A percentile compares a stretch with the other conserved stretches of the same genome.
Conservation (phyloP, 2,797 vertebrate species). For the Sebastes nivosus region DNA sequence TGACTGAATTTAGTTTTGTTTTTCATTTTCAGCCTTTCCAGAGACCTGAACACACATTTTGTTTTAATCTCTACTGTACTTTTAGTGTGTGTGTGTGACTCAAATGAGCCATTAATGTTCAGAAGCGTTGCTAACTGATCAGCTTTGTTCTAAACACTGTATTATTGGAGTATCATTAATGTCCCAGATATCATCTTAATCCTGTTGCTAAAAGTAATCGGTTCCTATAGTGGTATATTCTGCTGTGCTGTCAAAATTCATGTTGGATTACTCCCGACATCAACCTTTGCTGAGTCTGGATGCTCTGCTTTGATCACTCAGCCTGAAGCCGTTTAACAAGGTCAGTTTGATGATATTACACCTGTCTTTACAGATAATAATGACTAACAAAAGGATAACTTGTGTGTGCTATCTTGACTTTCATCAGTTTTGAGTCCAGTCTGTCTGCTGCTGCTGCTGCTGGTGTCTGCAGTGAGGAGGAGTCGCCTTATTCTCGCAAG, state of each 20-base stretch:
- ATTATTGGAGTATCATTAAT: not conserved
- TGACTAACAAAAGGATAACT: not conserved
- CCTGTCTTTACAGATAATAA: not conserved
- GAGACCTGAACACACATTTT: not conserved
- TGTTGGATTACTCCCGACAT: not conserved
- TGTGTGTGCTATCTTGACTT: conserved; percentile 17
- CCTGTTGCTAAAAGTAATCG: not conserved
- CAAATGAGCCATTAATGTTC: not conserved
- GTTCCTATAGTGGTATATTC: not conserved
- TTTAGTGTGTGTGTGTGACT: not conserved
- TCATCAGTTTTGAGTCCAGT: conserved; percentile 5
- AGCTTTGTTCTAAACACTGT: not conserved
- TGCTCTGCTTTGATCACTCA: not conserved
- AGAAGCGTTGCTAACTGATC: not conserved
- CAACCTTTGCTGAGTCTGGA: not conserved
- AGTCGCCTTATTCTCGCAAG: not conserved
- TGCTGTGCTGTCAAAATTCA: not conserved
- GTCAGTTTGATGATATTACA: not conserved
- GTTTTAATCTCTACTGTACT: not conserved
- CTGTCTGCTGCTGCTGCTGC: not conserved
- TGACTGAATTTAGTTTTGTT: not conserved
- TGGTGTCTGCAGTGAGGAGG: not conserved
- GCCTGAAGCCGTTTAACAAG: not conserved
- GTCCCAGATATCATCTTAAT: not conserved
- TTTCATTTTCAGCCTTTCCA: not conserved